phyloP scores from a whole-genome alignment of 2,888 invertebrate species.

The Acrobasis suavella region DNA sequence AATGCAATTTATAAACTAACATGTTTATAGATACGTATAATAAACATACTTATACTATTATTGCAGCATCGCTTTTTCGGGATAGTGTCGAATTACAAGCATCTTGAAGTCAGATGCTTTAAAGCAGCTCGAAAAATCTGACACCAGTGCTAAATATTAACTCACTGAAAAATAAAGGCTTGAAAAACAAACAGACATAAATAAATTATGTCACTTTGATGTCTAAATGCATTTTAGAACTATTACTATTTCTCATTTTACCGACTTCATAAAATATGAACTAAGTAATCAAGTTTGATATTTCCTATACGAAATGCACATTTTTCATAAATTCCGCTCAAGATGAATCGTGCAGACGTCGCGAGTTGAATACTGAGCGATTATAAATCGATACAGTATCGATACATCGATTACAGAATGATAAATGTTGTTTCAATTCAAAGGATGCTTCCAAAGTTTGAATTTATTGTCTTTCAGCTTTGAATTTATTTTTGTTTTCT shows the following conservation, averaged over 20 bases:
- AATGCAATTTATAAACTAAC: too few relatives aligned
- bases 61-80: too few relatives aligned
- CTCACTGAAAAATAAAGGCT: too few relatives aligned
- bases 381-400: conserved; percentile 19
- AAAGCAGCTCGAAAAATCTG: too few relatives aligned
- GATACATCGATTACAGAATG: conserved; percentile 15
- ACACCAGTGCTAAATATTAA: too few relatives aligned
- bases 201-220: too few relatives aligned
- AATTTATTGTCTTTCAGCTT: conserved; percentile 1
- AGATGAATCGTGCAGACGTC: conserved; percentile 11
- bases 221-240: neutral
- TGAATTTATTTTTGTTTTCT: neutral
- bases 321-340: conserved; percentile 11
- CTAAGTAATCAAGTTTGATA: conserved; percentile 11
- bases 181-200: too few relatives aligned
- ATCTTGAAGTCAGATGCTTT: too few relatives aligned
- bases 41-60: too few relatives aligned
- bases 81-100: too few relatives aligned
- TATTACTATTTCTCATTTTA: neutral
- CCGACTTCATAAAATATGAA: neutral
- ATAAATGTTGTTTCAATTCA: conserved; percentile 7
- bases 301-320: conserved; percentile 6
- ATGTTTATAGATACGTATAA: too few relatives aligned
- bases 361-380: conserved; percentile 13
- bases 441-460: neutral